Evolutionary conservation across 2,797 vertebrate genomes (phyloP).

Genomic region (Pogoniulus pusillus): DNA sequence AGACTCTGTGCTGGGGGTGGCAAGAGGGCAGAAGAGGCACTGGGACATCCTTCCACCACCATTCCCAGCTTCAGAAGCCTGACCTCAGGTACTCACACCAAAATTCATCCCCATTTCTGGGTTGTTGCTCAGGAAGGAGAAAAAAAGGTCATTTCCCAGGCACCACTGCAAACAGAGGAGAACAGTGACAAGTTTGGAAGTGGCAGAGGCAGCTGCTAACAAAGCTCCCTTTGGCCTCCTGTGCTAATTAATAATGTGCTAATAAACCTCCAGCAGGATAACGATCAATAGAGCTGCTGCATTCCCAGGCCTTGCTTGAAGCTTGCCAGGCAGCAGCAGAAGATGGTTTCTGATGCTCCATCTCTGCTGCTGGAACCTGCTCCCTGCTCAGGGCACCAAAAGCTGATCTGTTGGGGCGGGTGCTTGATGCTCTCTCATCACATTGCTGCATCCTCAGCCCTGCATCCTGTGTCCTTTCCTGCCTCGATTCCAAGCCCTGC

Average conservation of each 20-base stretch:
- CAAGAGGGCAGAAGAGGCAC: neutral
- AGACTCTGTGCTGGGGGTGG: neutral
- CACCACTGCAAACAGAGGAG: too few relatives aligned
- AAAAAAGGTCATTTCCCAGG: neutral
- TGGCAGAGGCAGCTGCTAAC: neutral
- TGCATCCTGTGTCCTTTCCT: neutral
- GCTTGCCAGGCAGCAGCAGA: neutral
- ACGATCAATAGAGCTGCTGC: neutral
- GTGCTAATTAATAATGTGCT: slow-evolving; percentile 1
- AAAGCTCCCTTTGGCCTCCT: neutral
- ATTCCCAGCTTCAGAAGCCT: neutral
- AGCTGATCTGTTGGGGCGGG: fast-evolving
- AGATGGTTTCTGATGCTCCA: neutral
- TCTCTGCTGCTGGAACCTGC: neutral
- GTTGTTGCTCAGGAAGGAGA: neutral
- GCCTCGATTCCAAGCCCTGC: fast-evolving
- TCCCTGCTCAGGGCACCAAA: neutral
- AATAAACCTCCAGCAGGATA: neutral
- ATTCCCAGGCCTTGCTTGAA: neutral
- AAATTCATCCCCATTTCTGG: fast-evolving
- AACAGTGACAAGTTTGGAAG: neutral
- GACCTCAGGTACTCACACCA: fast-evolving
- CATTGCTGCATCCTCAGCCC: neutral
- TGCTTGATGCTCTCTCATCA: neutral
- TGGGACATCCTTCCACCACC: fast-evolving